These are phyloP conservation scores for Meiosimyza decipiens DNA, from an alignment of 2,888 invertebrate genomes.

Conservation along the genomic window DNA sequence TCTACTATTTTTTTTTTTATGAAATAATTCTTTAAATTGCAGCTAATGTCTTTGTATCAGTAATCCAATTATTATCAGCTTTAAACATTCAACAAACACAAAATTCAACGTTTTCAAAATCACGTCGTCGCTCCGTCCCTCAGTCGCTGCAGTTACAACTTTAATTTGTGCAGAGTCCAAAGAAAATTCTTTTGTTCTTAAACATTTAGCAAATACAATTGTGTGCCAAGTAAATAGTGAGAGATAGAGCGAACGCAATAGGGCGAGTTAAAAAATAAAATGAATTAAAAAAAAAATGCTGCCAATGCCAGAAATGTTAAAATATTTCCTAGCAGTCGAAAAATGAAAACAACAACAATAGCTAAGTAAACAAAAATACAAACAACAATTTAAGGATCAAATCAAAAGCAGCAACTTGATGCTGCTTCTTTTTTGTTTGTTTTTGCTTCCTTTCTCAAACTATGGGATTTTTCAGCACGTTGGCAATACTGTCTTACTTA, in stretches of 20 bases:
- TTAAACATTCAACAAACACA: slow-evolving; percentile 4
- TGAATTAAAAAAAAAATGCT: neutral
- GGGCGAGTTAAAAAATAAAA: too few relatives aligned
- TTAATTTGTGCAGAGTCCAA: neutral
- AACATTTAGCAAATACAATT: slow-evolving; percentile 5
- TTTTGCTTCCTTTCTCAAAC: too few relatives aligned
- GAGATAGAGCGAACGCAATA: neutral
- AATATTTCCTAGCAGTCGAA: slow-evolving; percentile 11
- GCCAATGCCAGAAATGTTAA: slow-evolving; percentile 18
- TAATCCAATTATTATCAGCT: slow-evolving; percentile 7
- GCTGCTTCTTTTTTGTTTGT: neutral
- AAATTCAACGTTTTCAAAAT: neutral
- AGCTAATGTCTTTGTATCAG: too few relatives aligned
- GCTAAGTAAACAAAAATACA: neutral
- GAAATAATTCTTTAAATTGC: too few relatives aligned
- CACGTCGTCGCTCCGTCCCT: too few relatives aligned
- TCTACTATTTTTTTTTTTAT: too few relatives aligned
- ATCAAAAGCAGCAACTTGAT: slow-evolving; percentile 5
- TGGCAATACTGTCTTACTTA: too few relatives aligned
- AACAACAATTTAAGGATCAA: slow-evolving; percentile 17
- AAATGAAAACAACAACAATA: slow-evolving; percentile 13
- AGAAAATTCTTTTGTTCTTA: slow-evolving; percentile 2
- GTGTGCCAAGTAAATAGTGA: neutral
- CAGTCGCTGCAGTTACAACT: neutral
- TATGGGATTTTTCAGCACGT: too few relatives aligned